Base-by-base conservation (phyloP, 2,113 vertebrate species). In the Pseudolaguvia tuberculata region DNA sequence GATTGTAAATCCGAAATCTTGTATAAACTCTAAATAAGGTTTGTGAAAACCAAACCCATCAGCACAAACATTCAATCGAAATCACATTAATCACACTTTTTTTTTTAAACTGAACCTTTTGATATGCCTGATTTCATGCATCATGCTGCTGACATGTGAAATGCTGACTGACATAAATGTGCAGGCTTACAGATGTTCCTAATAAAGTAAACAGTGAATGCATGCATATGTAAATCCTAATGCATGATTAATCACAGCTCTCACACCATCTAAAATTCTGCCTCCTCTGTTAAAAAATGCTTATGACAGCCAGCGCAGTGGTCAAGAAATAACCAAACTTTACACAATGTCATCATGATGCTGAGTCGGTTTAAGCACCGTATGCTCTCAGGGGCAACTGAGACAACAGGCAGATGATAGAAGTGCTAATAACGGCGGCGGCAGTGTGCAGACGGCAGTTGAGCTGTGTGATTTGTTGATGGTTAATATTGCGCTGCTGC, bases 341-440 rank as follows among this genome's bases (percentile, higher is more conserved):
- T 72, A 42, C 45, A 57, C 47, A 55, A 50, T 42, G 68, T 69
- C 14, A 50, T 62, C 27, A 63, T 27, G 55, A 29, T 70, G 74
- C 79, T 62, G 74, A 73, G 69, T 55, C 48, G 0, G 47, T 72
- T 65, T 76, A 72, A 77, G 72, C 62, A 63, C 31, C 20, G 25
- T 20, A 23, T 52, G 67, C 58, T 69, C 27, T 59, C 72, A 6
- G n/a, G 29, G 70, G 66, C 21, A 13, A 62, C 59, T 70, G 68
- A 79, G 69, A 80, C 78, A 76, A 72, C 71, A 68, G 69, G 59
- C 66, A 76, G 45, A 72, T 72, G 78, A 80, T 75, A 61, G 35
- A 76, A 52, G 31, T 66, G 50, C 73, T 80, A 75, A 80, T 72
- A 80, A 76, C 42, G 50, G 73, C 11, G 23, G 18, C 68, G 3